These are phyloP conservation scores for Phylloscopus trochiloides DNA, from an alignment of 2,113 vertebrate species.

Conservation along the genomic window DNA sequence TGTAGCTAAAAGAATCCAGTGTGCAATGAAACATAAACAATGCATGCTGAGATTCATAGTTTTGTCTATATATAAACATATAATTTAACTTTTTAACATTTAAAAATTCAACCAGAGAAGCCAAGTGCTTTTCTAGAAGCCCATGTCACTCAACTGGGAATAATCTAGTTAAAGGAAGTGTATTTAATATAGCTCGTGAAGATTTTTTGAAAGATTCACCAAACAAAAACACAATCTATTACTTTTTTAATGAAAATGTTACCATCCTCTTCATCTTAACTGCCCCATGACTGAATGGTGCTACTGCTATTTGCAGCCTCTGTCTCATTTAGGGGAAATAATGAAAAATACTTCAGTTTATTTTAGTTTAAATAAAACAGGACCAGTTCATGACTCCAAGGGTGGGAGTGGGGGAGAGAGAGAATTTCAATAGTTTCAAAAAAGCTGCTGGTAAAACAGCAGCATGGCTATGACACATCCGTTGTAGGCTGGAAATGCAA, in stretches of 20 bases:
- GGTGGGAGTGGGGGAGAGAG: background rate
- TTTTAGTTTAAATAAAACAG: background rate
- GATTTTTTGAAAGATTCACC: background rate
- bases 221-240: background rate
- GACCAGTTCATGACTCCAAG: background rate
- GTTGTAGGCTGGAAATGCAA: background rate
- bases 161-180: background rate
- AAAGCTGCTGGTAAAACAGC: background rate
- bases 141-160: background rate
- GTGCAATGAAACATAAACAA: background rate
- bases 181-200: background rate
- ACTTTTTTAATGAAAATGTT: background rate
- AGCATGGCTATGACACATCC: background rate
- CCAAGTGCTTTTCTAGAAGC: background rate
- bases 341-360: background rate
- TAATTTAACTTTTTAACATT: background rate
- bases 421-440: background rate
- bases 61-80: background rate
- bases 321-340: background rate
- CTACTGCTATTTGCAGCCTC: background rate
- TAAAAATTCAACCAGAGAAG: background rate
- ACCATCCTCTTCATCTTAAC: background rate
- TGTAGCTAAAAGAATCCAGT: background rate
- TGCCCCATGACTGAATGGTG: background rate
- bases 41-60: background rate